These are phyloP conservation scores for Acipenser transmontanus DNA, from an alignment of 2,797 vertebrate species.

Conservation along the genomic window DNA sequence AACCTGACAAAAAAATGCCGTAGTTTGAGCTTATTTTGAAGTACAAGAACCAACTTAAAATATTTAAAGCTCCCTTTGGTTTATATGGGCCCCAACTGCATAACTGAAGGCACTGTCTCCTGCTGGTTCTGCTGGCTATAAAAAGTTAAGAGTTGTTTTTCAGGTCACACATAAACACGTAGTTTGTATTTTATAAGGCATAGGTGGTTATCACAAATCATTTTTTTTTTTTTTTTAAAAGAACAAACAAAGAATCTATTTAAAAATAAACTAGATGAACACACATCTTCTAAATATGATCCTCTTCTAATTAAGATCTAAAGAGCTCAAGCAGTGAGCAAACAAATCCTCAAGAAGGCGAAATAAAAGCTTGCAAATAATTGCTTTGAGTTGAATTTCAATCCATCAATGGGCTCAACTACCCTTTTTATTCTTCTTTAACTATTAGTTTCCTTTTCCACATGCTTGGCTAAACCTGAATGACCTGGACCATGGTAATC, in stretches of 20 bases:
- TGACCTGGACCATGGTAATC: constrained; percentile 33
- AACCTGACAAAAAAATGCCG: constrained; percentile 17
- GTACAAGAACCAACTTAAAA: constrained; percentile 20
- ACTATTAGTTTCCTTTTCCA: constrained; percentile 43
- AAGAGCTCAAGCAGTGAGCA: too few species aligned
- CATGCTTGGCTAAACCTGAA: constrained; percentile 48
- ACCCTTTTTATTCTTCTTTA: constrained; percentile 32
- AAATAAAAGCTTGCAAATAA: too few species aligned
- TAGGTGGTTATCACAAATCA: background rate
- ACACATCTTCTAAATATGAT: background rate
- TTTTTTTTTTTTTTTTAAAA: background rate
- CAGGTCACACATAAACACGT: constrained; percentile 6
- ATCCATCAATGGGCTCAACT: background rate
- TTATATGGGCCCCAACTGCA: constrained; percentile 23
- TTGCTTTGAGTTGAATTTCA: background rate
- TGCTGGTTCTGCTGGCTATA: constrained; percentile 25
- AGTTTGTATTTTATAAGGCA: background rate
- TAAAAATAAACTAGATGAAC: constrained; percentile 1
- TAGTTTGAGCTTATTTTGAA: constrained; percentile 26
- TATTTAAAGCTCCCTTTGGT: constrained; percentile 27
- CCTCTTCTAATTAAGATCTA: too few species aligned
- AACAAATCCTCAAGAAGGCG: too few species aligned
- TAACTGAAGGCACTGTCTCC: constrained; percentile 34
- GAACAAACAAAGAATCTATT: background rate
- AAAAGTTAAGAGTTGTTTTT: constrained; percentile 26